Percentiles rank a stretch among this genome's conserved stretches.
Evolutionary conservation across 2,888 invertebrate genomes (phyloP).

Genomic region (Heteromyza rotundicornis): DNA sequence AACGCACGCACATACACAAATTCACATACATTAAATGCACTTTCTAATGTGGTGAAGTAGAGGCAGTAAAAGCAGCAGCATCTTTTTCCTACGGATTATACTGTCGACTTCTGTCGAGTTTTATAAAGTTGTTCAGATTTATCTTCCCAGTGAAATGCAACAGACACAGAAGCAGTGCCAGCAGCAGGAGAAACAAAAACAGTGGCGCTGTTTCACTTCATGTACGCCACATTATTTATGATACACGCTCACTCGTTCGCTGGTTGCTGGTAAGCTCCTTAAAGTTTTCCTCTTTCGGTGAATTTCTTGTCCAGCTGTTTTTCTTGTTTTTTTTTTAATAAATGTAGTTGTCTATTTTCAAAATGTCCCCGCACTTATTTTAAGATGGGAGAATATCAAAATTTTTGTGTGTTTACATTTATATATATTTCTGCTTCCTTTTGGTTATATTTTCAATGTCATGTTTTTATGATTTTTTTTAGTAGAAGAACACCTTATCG

Average conservation of each 20-base stretch:
- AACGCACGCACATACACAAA: not conserved
- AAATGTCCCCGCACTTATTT: too few relatives aligned
- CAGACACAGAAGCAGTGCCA: not conserved
- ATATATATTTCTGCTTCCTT: too few relatives aligned
- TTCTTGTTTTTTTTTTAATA: too few relatives aligned
- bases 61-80: not conserved
- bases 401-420: too few relatives aligned
- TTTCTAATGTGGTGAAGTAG: not conserved
- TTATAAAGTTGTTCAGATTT: constrained; percentile 48
- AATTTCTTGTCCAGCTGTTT: too few relatives aligned
- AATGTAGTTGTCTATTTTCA: too few relatives aligned
- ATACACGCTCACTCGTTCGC: constrained; percentile 22
- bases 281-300: constrained; percentile 45
- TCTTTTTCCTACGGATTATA: not conserved
- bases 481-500: too few relatives aligned
- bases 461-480: too few relatives aligned
- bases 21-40: not conserved
- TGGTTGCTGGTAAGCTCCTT: constrained; percentile 39
- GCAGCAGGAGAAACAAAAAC: not conserved
- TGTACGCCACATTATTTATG: not conserved
- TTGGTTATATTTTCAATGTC: too few relatives aligned
- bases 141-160: constrained; percentile 41
- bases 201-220: not conserved
- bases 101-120: constrained; percentile 14
- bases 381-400: too few relatives aligned